A percentile compares a stretch with the other conserved stretches of the same genome.
Conservation (phyloP, 2,797 vertebrate genomes). For the Staurois parvus region DNA sequence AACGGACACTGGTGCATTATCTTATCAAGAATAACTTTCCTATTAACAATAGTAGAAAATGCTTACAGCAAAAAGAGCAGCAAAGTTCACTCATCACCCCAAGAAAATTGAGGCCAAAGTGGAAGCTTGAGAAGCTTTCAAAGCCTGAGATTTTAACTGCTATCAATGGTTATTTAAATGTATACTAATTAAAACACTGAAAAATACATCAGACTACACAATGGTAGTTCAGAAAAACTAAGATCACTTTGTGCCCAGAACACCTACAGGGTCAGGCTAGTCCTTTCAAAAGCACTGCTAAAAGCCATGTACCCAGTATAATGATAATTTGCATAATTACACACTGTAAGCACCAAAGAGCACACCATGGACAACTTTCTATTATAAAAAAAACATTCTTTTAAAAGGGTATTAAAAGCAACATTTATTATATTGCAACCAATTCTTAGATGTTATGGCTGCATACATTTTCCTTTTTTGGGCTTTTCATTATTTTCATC, state of each 20-base stretch:
- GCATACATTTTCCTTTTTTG: too few species aligned
- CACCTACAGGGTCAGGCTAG: background rate
- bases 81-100: background rate
- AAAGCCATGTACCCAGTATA: background rate
- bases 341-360: background rate
- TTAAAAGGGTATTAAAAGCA: too few species aligned
- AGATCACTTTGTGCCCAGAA: background rate
- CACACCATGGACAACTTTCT: too few species aligned
- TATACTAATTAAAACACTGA: background rate
- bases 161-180: background rate
- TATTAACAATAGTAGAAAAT: too few species aligned
- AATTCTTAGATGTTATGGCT: too few species aligned
- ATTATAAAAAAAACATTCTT: too few species aligned
- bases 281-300: background rate
- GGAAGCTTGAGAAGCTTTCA: background rate
- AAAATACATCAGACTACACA: background rate
- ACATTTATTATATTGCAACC: too few species aligned
- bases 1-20: background rate
- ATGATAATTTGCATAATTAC: slow-evolving; percentile 27
- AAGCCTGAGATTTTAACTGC: background rate
- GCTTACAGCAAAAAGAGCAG: background rate
- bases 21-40: too few species aligned
- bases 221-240: background rate
- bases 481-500: too few species aligned
- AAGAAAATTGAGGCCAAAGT: background rate